These are phyloP conservation scores for Protaetia brevitarsis DNA, from an alignment of 1,140 invertebrate genomes.

Conservation along the genomic window DNA sequence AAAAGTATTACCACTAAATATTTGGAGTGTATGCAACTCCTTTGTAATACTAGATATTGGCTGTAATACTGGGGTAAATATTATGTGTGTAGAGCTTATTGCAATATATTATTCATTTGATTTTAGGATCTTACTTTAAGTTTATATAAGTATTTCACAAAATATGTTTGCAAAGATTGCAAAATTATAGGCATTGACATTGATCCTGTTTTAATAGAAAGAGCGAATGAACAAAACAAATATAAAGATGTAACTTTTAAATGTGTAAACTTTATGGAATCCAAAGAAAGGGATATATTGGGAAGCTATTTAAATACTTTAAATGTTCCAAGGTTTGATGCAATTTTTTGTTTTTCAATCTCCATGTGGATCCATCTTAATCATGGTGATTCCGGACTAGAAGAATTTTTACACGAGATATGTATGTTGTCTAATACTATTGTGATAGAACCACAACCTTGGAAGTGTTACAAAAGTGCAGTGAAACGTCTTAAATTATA, in stretches of 20 bases:
- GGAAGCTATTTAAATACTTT: conserved; percentile 49
- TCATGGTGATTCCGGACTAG: conserved; percentile 68
- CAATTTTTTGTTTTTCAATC: conserved; percentile 74
- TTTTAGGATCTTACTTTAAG: conserved; percentile 60
- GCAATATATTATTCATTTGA: neutral
- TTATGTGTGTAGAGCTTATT: neutral
- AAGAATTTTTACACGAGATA: conserved; percentile 57
- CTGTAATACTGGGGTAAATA: conserved; percentile 69
- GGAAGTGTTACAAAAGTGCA: conserved; percentile 76
- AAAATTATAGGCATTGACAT: conserved; percentile 71
- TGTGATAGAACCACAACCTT: conserved; percentile 76
- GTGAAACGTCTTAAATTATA: conserved; percentile 64
- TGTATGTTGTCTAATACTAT: conserved; percentile 56
- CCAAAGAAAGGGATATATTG: conserved; percentile 47
- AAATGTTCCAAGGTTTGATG: conserved; percentile 59
- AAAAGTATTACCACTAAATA: conserved; percentile 56
- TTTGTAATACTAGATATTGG: conserved; percentile 70
- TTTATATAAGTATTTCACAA: conserved; percentile 56
- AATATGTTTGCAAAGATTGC: conserved; percentile 48
- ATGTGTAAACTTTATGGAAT: conserved; percentile 61
- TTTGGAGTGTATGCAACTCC: conserved; percentile 54
- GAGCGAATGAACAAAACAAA: conserved; percentile 58
- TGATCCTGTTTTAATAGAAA: conserved; percentile 65
- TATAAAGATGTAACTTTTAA: conserved; percentile 55
- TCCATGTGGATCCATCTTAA: conserved; percentile 89